A percentile compares a stretch with the other conserved stretches of the same genome.
Evolutionary conservation across 1,140 invertebrate species (phyloP).

Genomic region (Archivesica marissinica): DNA sequence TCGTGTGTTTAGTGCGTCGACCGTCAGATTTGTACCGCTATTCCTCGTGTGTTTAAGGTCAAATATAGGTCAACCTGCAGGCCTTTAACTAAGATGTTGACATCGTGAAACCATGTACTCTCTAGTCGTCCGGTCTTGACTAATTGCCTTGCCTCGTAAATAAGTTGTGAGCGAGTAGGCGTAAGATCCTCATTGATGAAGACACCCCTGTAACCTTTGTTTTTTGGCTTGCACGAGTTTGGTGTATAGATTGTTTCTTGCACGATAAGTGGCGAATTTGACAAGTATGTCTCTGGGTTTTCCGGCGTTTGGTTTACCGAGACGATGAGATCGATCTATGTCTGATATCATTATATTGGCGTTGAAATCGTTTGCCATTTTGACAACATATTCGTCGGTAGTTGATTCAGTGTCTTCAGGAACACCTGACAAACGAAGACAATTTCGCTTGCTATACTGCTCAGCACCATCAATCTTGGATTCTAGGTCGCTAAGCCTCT

Average conservation of each 20-base stretch:
- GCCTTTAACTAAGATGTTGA: too few species aligned
- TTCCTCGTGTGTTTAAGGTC: too few species aligned
- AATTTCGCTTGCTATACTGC: slow-evolving; percentile 8
- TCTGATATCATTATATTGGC: not conserved
- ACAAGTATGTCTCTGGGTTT: not conserved
- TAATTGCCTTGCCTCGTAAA: not conserved
- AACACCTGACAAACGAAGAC: not conserved
- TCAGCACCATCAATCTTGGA: not conserved
- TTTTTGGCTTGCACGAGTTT: not conserved
- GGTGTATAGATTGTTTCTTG: not conserved
- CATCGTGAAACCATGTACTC: too few species aligned
- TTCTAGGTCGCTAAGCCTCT: slow-evolving; percentile 2
- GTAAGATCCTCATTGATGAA: not conserved
- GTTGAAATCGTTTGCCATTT: not conserved
- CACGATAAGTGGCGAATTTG: not conserved
- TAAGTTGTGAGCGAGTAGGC: not conserved
- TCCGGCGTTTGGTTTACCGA: not conserved
- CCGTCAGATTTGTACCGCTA: too few species aligned
- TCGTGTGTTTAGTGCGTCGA: too few species aligned
- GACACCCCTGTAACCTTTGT: not conserved
- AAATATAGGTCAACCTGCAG: too few species aligned
- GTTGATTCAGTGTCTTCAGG: not conserved
- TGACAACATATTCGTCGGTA: not conserved
- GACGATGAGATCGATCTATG: slow-evolving; percentile 1
- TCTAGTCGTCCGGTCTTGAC: not conserved